Conservation (phyloP, 2,113 vertebrate species). For the Dipodomys spectabilis region DNA sequence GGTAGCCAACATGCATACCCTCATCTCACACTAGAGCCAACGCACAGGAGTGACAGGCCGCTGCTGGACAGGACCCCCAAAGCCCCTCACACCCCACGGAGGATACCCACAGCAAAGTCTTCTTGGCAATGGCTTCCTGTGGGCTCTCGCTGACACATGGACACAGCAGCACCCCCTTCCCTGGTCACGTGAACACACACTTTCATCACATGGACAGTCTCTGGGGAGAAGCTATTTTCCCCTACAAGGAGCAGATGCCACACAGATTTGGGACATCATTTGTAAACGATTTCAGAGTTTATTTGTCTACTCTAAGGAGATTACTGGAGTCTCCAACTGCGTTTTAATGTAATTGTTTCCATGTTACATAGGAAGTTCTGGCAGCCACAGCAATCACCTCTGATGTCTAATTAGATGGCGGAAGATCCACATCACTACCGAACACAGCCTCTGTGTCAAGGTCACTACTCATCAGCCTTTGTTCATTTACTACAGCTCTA, state of each 20-base stretch:
- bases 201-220: constrained; percentile 82
- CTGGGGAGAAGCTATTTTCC: constrained; percentile 83
- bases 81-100: fast-evolving
- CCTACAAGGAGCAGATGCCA: constrained; percentile 90
- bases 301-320: constrained; percentile 91
- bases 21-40: not conserved
- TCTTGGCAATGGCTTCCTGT: constrained; percentile 69
- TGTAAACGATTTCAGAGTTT: constrained; percentile 94
- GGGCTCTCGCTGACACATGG: constrained; percentile 77
- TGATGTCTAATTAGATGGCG: constrained; percentile 80
- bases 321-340: constrained; percentile 92
- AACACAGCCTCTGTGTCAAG: not conserved
- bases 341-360: constrained; percentile 94
- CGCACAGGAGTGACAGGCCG: not conserved
- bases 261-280: constrained; percentile 93
- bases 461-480: not conserved
- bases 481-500: not conserved
- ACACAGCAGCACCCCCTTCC: constrained; percentile 59
- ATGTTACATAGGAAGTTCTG: constrained; percentile 86
- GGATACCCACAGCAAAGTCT: not conserved
- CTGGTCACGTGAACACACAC: constrained; percentile 78
- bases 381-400: constrained; percentile 83
- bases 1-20: not conserved
- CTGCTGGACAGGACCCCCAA: not conserved
- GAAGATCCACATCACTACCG: constrained; percentile 54